phyloP scores from a whole-genome alignment of 2,888 invertebrate genomes.

The Abscondita cerata region DNA sequence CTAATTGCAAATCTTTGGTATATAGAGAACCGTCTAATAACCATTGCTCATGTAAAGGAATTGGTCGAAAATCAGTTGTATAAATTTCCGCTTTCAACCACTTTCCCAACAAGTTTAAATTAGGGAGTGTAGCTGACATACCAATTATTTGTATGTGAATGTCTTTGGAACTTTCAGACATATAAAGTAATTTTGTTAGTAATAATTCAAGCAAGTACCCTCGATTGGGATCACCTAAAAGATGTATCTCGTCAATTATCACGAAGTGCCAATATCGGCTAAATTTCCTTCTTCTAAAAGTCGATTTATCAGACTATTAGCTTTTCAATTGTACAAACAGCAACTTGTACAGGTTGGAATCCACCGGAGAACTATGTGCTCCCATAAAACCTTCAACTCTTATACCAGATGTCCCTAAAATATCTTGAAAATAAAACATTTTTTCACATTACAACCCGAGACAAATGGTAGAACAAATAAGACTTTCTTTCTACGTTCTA shows the following conservation, averaged over 20 bases:
- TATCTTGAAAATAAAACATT: conserved; percentile 86
- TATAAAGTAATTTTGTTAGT: conserved; percentile 81
- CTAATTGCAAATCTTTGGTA: conserved; percentile 64
- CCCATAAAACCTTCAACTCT: conserved; percentile 97
- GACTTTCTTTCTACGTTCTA: conserved; percentile 88
- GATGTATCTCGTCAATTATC: conserved; percentile 95
- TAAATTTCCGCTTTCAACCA: conserved; percentile 93
- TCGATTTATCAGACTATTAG: conserved; percentile 91
- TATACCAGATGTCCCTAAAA: conserved; percentile 83
- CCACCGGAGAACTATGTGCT: conserved; percentile 88
- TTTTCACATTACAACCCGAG: conserved; percentile 97
- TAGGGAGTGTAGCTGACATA: conserved; percentile 98
- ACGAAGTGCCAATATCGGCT: conserved; percentile 69
- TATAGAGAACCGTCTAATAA: conserved; percentile 72
- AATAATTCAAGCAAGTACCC: conserved; percentile 96
- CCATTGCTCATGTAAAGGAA: conserved; percentile 82
- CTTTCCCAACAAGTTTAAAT: conserved; percentile 78
- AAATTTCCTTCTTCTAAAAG: conserved; percentile 73
- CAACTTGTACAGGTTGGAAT: conserved; percentile 83
- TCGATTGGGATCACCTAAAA: conserved; percentile 88
- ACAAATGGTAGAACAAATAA: conserved; percentile 95
- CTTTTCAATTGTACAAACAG: conserved; percentile 99
- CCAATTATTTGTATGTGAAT: conserved; percentile 87
- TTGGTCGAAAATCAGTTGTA: conserved; percentile 86
- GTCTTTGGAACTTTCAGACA: conserved; percentile 66